These are phyloP conservation scores for Pseudanteris insignis DNA, from an alignment of 2,888 invertebrate species.

Conservation along the genomic window DNA sequence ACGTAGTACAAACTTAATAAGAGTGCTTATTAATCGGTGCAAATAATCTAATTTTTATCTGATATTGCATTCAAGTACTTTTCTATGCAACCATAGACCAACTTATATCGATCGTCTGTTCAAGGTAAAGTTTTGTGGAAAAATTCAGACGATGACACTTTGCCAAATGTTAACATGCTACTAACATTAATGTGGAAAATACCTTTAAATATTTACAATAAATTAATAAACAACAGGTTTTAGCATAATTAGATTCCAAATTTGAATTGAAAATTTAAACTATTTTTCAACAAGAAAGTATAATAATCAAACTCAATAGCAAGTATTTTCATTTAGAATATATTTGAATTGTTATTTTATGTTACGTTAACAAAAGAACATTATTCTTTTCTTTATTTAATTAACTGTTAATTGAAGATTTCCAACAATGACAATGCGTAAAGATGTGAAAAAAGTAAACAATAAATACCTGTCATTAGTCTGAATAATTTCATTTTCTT, in stretches of 20 bases:
- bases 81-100: background rate
- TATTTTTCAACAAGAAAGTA: no score
- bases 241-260: no score
- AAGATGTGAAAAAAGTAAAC: constrained; percentile 1
- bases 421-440: constrained; percentile 13
- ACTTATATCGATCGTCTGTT: constrained; percentile 4
- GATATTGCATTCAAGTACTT: constrained; percentile 18
- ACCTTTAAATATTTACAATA: background rate
- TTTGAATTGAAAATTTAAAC: no score
- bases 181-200: background rate
- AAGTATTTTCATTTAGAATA: no score
- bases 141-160: constrained; percentile 8
- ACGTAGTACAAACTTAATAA: no score
- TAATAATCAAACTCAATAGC: no score
- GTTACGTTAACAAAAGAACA: no score
- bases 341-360: no score
- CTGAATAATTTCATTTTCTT: background rate
- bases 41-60: constrained; percentile 1
- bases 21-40: no score
- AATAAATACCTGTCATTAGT: constrained; percentile 10
- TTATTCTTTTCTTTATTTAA: no score
- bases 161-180: background rate
- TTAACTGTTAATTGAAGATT: background rate
- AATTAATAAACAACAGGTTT: no score
- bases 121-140: constrained; percentile 7